A percentile compares a stretch with the other conserved stretches of the same genome.
Conservation (phyloP, 2,797 vertebrate species). For the Leucoraja ocellata region DNA sequence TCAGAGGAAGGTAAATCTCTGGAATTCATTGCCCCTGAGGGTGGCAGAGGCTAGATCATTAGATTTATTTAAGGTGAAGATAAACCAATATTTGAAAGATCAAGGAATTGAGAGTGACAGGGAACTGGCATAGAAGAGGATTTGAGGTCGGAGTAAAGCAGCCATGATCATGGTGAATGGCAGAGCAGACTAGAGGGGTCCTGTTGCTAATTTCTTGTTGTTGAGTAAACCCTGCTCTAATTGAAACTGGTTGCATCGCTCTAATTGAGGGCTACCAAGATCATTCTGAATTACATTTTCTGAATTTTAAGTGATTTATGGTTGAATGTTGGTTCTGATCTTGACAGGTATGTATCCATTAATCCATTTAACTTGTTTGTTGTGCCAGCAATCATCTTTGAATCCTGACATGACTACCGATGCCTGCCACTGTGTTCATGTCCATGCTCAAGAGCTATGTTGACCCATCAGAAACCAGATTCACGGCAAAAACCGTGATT, state of each 20-base stretch:
- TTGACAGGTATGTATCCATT: background rate
- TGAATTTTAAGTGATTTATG: background rate
- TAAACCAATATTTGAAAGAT: background rate
- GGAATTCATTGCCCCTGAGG: too few relatives aligned
- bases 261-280: background rate
- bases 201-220: background rate
- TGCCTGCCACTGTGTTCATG: background rate
- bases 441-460: background rate
- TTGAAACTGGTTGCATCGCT: background rate
- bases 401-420: background rate
- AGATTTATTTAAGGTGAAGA: too few relatives aligned
- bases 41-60: too few relatives aligned
- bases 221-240: background rate
- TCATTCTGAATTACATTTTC: background rate
- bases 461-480: background rate
- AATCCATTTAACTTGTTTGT: background rate
- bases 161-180: background rate
- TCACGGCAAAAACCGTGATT: background rate
- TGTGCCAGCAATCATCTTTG: background rate
- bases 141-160: background rate
- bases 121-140: background rate
- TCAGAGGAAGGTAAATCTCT: too few relatives aligned
- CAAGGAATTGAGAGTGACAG: background rate
- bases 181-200: background rate
- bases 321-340: background rate